Base-by-base conservation (phyloP, 2,797 vertebrate genomes). In the Xenentodon cancila region DNA sequence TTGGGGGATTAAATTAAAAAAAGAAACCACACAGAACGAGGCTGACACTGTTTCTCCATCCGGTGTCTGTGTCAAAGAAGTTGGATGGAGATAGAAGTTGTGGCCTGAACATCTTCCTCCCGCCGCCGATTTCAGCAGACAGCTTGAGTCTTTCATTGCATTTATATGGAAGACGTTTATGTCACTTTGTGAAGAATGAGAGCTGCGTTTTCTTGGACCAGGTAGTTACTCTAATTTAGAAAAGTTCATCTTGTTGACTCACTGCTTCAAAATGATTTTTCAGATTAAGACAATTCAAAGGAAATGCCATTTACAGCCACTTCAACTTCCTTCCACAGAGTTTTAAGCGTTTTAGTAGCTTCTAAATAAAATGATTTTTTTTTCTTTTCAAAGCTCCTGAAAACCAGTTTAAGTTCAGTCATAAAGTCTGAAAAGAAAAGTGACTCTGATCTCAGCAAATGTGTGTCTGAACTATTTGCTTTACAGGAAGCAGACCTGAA, bases 371-470 rank as follows among this genome's bases (percentile, higher is more conserved):
- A 68, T 65, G 34, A 13, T 13, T 11, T 13, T 53, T n/a, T 69
- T 64, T 53, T 66, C 62, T 69, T 46, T 67, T 64, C 25, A 42
- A 58, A 42, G 57, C 19, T 9, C 47, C 30, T 1, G 3, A 53
- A 72, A 71, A 74, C 67, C 44, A 12, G 46, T 73, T 62, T 68
- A 51, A 56, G 56, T 68, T 62, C 42, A 65, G 50, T 61, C 59
- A 78, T 63, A 53, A 30, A 53, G 47, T 47, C 47, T 0, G 12
- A 53, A 59, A 51, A 53, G 62, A 65, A 54, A 71, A 53, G 30
- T 57, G 68, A 60, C 66, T 55, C 43, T 5, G 30, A 68, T 74
- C 19, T 73, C 60, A 68, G 65, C 30, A 25, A 25, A 45, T 42
- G 56, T 50, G 59, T 71, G 59, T 71, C 37, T 51, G 59, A 64